Conservation (phyloP, 2,888 invertebrate genomes). For the Chrysolina haemoptera region DNA sequence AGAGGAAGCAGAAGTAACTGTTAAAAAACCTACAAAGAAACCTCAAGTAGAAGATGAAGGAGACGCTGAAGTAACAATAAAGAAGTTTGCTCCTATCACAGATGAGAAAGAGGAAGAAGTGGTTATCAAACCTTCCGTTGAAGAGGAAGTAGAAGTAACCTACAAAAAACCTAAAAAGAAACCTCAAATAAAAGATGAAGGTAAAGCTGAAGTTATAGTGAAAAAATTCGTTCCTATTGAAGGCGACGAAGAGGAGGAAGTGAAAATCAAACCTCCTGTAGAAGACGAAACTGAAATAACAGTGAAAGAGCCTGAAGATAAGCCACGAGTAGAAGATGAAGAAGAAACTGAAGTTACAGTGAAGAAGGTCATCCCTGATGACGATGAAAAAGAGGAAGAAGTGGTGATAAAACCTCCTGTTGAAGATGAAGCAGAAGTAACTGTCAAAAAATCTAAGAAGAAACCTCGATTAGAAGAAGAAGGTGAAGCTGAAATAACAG, state of each 20-base stretch:
- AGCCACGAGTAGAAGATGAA: too few relatives aligned
- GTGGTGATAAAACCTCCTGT: slow-evolving; percentile 47
- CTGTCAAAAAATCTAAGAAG: slow-evolving; percentile 46
- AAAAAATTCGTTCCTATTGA: slow-evolving; percentile 51
- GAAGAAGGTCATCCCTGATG: too few relatives aligned
- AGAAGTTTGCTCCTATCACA: slow-evolving; percentile 45
- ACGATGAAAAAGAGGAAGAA: slow-evolving; percentile 65
- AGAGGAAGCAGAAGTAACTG: slow-evolving; percentile 57
- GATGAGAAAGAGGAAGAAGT: slow-evolving; percentile 70
- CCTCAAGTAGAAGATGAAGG: slow-evolving; percentile 60
- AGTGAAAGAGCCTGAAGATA: too few relatives aligned
- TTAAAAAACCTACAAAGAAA: slow-evolving; percentile 54
- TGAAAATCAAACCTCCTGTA: too few relatives aligned
- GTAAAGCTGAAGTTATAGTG: too few relatives aligned
- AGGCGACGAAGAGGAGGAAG: too few relatives aligned
- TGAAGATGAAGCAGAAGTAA: slow-evolving; percentile 57
- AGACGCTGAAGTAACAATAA: slow-evolving; percentile 58
- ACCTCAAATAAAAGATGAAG: too few relatives aligned
- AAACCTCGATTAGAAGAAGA: slow-evolving; percentile 59
- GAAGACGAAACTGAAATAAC: too few relatives aligned
- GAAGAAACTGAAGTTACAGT: too few relatives aligned
- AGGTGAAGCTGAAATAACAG: slow-evolving; percentile 56
- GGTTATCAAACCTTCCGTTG: slow-evolving; percentile 58
- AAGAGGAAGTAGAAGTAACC: slow-evolving; percentile 55
- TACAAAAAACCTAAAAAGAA: slow-evolving; percentile 54